A percentile compares a stretch with the other conserved stretches of the same genome.
Evolutionary conservation across 2,888 invertebrate genomes (phyloP).

Genomic region (Agriopis aurantiaria): DNA sequence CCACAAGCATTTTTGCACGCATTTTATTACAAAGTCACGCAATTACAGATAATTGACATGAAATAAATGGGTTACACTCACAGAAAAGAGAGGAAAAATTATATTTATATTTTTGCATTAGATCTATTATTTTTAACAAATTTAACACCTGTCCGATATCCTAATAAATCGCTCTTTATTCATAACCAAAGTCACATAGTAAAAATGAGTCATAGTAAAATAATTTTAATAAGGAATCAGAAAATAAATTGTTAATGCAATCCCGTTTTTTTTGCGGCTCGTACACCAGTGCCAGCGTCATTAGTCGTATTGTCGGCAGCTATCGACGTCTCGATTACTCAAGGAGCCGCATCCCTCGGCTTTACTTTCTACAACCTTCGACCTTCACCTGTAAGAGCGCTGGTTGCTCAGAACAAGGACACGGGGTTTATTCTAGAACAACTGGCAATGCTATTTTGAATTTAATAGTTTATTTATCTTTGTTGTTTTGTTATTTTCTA

Average conservation of each 20-base stretch:
- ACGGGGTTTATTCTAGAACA: neutral
- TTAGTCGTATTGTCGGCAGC: conserved; percentile 65
- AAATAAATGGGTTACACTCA: neutral
- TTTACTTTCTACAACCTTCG: conserved; percentile 18
- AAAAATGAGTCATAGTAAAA: no score
- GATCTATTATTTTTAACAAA: no score
- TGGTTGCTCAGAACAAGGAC: neutral
- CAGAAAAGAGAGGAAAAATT: no score
- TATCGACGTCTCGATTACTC: conserved; percentile 60
- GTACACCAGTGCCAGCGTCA: conserved; percentile 54
- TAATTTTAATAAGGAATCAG: no score
- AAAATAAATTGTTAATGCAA: no score
- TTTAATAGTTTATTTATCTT: no score
- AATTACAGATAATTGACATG: neutral
- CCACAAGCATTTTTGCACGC: conserved; percentile 6
- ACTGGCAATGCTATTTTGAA: no score
- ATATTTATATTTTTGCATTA: no score
- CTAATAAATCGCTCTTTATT: no score
- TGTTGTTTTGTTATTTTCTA: no score
- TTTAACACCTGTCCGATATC: no score
- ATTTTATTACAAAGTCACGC: neutral
- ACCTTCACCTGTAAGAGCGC: conserved; percentile 13
- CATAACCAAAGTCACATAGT: no score
- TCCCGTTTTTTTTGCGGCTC: conserved; percentile 46
- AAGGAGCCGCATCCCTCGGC: conserved; percentile 38